Evolutionary conservation across 2,113 vertebrate genomes (phyloP), one percentile per base, ranked within the genome.

Genomic region (Melanotaenia duboulayi): DNA sequence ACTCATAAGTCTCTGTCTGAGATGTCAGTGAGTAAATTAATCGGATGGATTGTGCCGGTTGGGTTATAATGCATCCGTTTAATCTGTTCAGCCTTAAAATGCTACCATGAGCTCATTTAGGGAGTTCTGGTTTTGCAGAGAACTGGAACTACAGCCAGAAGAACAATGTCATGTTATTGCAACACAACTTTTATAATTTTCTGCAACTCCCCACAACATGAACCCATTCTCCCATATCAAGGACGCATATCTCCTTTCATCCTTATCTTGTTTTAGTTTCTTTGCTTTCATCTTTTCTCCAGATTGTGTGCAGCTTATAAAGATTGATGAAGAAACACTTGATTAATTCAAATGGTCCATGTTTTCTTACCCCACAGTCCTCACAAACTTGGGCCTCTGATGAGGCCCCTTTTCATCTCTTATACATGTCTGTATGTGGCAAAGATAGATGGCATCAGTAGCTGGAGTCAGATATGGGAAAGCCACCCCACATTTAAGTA

Each of bases 141-240:
- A 71, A 60, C 72, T 76, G 74, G 78, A 79, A 76, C 54, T 2
- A 0, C n/a, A 56, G 76, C 79, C 86, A 90, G 67, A 65, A 52
- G 19, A 68, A 65, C 24, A 57, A 55, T 77, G 35, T 66, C 65
- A 71, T 63, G 64, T 65, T 82, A 35, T 56, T 76, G 25, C 24
- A 72, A 56, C 69, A 58, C 75, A 51, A 20, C 66, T 69, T 85
- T 74, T 66, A 78, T 87, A 62, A 74, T 70, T 63, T 35, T 40
- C 57, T 56, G 24, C 60, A 72, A 60, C 58, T 57, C 46, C 22
- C 40, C 60, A 25, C 2, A 51, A 17, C 25, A 71, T 71, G 22
- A 86, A 72, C 14, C 55, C 42, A 16, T 50, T 51, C 66, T 69
- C 78, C 54, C 67, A 46, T 51, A 52, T 55, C 16, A 37, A 51